These are phyloP conservation scores for Grus americana DNA, from an alignment of 2,113 vertebrate genomes.

Conservation along the genomic window DNA sequence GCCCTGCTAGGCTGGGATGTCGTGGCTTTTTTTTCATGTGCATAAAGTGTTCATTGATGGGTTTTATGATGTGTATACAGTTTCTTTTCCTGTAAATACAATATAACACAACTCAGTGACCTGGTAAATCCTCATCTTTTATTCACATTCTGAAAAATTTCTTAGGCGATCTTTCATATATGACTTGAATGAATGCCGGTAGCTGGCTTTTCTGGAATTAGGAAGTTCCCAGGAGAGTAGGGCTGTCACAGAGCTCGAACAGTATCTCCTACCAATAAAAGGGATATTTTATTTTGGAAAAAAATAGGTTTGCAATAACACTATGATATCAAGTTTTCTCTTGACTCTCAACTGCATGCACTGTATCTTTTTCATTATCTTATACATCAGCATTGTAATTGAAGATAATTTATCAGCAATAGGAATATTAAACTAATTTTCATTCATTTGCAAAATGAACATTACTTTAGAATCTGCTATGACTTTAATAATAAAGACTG, in stretches of 20 bases:
- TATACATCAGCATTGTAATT: neutral
- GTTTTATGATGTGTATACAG: neutral
- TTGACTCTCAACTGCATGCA: neutral
- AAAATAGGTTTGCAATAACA: neutral
- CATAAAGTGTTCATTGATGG: neutral
- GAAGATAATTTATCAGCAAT: neutral
- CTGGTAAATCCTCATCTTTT: neutral
- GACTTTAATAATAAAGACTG: neutral
- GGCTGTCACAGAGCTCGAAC: neutral
- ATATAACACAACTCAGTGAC: neutral
- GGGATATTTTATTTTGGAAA: neutral
- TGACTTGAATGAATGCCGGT: neutral
- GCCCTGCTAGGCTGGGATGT: neutral
- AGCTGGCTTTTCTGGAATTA: neutral
- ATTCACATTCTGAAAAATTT: neutral
- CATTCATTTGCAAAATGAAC: conserved; percentile 32
- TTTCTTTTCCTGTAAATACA: neutral
- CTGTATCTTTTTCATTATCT: neutral
- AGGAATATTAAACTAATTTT: neutral
- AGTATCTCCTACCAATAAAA: neutral
- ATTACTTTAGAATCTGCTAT: conserved; percentile 20
- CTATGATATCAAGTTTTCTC: neutral
- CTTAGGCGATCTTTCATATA: neutral
- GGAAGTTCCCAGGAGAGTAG: neutral
- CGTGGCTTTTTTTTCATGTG: neutral